phyloP scores from a whole-genome alignment of 2,888 invertebrate species.

The Tachina lurida region DNA sequence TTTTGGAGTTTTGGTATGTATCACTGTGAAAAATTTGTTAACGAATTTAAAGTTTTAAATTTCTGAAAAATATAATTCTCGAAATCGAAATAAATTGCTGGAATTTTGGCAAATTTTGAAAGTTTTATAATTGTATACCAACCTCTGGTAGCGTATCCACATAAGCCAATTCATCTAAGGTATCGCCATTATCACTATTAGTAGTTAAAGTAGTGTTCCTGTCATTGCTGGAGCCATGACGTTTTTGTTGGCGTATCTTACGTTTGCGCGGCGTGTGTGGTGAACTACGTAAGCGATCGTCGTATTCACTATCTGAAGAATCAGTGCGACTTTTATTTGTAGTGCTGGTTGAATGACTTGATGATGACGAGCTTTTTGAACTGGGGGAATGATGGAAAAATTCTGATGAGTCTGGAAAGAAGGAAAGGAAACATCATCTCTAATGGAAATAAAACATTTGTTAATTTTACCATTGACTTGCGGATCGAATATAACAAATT shows the following conservation, averaged over 20 bases:
- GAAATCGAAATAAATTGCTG: too few relatives aligned
- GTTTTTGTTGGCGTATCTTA: constrained; percentile 84
- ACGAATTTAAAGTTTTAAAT: too few relatives aligned
- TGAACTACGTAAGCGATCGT: constrained; percentile 87
- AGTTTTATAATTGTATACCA: constrained; percentile 24
- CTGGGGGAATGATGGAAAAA: constrained; percentile 83
- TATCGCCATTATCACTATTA: constrained; percentile 81
- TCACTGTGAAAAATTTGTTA: too few relatives aligned
- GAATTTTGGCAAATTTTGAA: background rate
- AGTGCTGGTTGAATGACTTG: constrained; percentile 84
- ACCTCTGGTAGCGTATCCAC: constrained; percentile 94
- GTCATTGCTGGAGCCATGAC: constrained; percentile 74
- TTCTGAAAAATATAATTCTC: too few relatives aligned
- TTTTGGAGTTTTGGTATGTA: background rate
- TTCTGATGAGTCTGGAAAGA: constrained; percentile 76
- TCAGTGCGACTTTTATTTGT: constrained; percentile 85
- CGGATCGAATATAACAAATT: constrained; percentile 98
- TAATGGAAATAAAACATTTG: too few relatives aligned
- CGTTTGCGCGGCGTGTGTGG: constrained; percentile 91
- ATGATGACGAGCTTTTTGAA: constrained; percentile 83
- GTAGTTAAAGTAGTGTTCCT: constrained; percentile 77
- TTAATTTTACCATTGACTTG: constrained; percentile 88
- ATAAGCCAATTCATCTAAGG: constrained; percentile 89
- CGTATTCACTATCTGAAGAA: constrained; percentile 87
- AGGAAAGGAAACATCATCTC: background rate